Conservation (phyloP, 2,113 vertebrate genomes). For the Chlorocebus sabaeus region DNA sequence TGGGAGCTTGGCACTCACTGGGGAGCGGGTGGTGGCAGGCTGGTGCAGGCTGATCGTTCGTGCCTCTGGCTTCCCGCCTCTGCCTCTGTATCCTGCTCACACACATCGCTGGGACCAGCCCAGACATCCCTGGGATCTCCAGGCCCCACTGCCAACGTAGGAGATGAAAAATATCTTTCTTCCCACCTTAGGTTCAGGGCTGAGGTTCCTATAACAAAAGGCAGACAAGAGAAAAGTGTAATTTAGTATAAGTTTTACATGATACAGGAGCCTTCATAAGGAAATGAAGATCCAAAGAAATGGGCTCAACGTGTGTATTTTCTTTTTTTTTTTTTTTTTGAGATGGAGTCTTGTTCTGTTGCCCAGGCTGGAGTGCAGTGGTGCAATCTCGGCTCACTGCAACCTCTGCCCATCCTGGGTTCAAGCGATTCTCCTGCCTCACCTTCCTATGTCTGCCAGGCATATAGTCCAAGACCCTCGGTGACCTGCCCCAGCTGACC, state of each 20-base stretch:
- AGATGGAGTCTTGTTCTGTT: too few relatives aligned
- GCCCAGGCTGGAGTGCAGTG: too few relatives aligned
- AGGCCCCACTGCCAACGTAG: neutral
- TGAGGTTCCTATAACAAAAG: neutral
- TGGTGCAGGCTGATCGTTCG: rapidly evolving
- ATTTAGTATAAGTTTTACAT: too few relatives aligned
- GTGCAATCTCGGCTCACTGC: too few relatives aligned
- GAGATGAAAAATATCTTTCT: neutral
- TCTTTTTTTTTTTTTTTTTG: too few relatives aligned
- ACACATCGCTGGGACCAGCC: neutral
- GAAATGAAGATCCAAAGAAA: neutral
- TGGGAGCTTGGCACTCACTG: rapidly evolving
- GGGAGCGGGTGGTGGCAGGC: neutral
- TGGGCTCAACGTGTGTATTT: too few relatives aligned
- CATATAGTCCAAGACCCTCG: too few relatives aligned
- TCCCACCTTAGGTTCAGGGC: neutral
- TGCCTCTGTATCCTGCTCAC: too few relatives aligned
- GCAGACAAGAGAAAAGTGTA: neutral
- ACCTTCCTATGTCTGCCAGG: neutral
- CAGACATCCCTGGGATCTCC: neutral
- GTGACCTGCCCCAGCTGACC: neutral
- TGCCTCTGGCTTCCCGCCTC: neutral
- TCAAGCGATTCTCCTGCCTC: too few relatives aligned
- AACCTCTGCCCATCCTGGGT: too few relatives aligned
- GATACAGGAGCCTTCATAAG: neutral